Evolutionary conservation across 2,113 vertebrate species (phyloP).

Genomic region (Otus sunia): DNA sequence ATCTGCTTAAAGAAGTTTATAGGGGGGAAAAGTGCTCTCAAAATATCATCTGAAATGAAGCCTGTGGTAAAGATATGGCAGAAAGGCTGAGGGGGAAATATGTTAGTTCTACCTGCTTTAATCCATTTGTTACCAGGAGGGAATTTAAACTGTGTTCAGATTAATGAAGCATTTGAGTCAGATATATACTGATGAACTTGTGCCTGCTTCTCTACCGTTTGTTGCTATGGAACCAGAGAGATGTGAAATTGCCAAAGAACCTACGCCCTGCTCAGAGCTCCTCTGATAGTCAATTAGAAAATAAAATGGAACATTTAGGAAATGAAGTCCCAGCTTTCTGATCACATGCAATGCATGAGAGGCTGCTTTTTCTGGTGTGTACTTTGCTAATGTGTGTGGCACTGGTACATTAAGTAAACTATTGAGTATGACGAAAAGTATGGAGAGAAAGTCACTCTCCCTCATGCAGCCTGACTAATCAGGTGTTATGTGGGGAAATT

Average conservation of each 20-base stretch:
- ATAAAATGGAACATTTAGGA: conserved; percentile 44
- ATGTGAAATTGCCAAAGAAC: conserved; percentile 19
- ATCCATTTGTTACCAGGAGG: conserved; percentile 15
- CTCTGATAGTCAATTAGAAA: conserved; percentile 18
- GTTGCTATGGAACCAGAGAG: not conserved
- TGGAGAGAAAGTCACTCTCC: not conserved
- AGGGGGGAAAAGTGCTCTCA: not conserved
- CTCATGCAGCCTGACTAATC: not conserved
- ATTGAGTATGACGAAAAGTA: not conserved
- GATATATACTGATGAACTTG: conserved; percentile 8
- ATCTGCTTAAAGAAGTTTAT: conserved; percentile 25
- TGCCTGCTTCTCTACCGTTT: not conserved
- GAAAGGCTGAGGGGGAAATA: not conserved
- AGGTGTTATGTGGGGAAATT: not conserved
- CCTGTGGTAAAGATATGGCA: not conserved
- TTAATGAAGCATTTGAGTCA: conserved; percentile 42
- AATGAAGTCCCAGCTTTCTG: conserved; percentile 4
- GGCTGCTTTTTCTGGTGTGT: conserved; percentile 9
- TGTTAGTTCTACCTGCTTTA: conserved; percentile 51
- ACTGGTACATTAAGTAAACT: conserved; percentile 4
- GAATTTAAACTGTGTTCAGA: not conserved
- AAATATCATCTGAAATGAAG: conserved; percentile 43
- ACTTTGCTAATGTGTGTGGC: conserved; percentile 14
- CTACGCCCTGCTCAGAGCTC: not conserved
- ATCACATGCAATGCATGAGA: not conserved